Evolutionary conservation across 1,140 invertebrate genomes (phyloP).

Genomic region (Venustaconcha ellipsiformis): DNA sequence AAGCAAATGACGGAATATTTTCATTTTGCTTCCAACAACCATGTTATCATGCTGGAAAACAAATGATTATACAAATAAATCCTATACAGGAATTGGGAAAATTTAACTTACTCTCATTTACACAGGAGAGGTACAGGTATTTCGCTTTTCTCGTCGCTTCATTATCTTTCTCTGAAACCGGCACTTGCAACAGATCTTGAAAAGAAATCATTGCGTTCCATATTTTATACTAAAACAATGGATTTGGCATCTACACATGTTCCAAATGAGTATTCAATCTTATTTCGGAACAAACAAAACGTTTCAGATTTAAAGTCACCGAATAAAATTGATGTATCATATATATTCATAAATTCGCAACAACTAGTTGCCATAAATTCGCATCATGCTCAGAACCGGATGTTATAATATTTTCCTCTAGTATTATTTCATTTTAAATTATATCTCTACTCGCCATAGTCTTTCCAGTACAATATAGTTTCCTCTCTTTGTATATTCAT

Average conservation of each 20-base stretch:
- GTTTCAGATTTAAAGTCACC: background rate
- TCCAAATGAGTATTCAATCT: background rate
- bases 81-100: background rate
- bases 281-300: background rate
- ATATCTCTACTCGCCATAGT: no score
- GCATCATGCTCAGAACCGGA: background rate
- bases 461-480: no score
- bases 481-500: background rate
- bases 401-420: background rate
- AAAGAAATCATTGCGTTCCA: background rate
- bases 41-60: background rate
- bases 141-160: constrained; percentile 75
- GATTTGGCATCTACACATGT: constrained; percentile 45
- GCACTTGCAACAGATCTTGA: constrained; percentile 67
- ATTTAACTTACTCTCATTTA: constrained; percentile 84
- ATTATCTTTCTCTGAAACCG: constrained; percentile 55
- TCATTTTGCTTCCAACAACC: background rate
- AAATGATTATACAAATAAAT: background rate
- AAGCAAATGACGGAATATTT: background rate
- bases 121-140: constrained; percentile 87
- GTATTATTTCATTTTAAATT: no score
- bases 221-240: background rate
- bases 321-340: background rate
- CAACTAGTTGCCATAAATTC: background rate
- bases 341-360: background rate